phyloP scores from a whole-genome alignment of 2,888 invertebrate species.

The Ischnura elegans region DNA sequence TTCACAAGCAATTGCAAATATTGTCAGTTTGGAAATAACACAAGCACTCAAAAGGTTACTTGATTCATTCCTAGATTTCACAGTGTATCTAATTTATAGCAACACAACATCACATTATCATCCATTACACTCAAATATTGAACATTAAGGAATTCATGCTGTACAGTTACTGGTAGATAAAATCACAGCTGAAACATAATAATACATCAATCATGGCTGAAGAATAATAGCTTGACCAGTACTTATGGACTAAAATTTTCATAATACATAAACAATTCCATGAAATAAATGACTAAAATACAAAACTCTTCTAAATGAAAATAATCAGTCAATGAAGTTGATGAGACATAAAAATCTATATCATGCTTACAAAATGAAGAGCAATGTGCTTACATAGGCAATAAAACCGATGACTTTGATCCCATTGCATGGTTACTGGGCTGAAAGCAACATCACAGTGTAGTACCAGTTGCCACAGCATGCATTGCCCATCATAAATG shows the following conservation, averaged over 20 bases:
- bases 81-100: conserved; percentile 33
- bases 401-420: conserved; percentile 32
- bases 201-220: conserved; percentile 7
- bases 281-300: not conserved
- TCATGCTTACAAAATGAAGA: conserved; percentile 3
- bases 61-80: conserved; percentile 62
- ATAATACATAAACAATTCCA: not conserved
- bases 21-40: not conserved
- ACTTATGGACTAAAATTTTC: conserved; percentile 3
- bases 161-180: conserved; percentile 49
- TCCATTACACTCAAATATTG: conserved; percentile 58
- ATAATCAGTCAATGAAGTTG: not conserved
- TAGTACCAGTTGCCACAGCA: conserved; percentile 29
- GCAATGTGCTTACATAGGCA: conserved; percentile 49
- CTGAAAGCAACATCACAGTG: not conserved
- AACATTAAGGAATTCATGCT: conserved; percentile 43
- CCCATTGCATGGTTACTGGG: conserved; percentile 40
- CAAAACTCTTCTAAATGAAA: conserved; percentile 5
- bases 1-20: conserved; percentile 47
- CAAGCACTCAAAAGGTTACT: conserved; percentile 34
- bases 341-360: not conserved
- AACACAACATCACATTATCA: conserved; percentile 38
- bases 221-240: not conserved
- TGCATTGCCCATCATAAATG: conserved; percentile 5
- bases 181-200: conserved; percentile 54